Evolutionary conservation across 2,113 vertebrate genomes (phyloP).

Genomic region (Leptobrachium leishanense): DNA sequence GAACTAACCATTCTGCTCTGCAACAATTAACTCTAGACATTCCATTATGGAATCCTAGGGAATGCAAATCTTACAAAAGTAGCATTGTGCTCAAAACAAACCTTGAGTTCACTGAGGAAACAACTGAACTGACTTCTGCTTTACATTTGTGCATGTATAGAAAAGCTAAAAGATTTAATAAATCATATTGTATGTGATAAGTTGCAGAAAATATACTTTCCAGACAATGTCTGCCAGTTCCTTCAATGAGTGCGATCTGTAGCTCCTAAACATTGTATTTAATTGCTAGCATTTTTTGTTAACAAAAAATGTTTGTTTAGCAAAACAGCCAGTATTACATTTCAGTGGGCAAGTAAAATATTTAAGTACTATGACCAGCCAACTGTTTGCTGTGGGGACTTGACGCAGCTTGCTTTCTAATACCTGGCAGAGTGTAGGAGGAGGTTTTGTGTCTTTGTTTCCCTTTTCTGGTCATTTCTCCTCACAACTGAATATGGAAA

Average conservation of each 20-base stretch:
- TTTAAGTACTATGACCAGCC: neutral
- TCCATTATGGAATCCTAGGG: neutral
- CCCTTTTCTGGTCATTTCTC: conserved; percentile 13
- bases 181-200: no score
- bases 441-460: neutral
- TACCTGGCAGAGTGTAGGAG: conserved; percentile 9
- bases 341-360: neutral
- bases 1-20: conserved; percentile 7
- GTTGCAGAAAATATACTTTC: no score
- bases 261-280: neutral
- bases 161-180: neutral
- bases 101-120: neutral
- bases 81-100: neutral
- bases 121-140: neutral
- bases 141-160: neutral
- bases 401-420: neutral
- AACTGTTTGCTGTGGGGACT: neutral
- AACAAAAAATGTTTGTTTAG: neutral
- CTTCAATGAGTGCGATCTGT: neutral
- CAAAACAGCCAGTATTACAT: neutral
- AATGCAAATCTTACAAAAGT: neutral
- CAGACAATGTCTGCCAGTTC: neutral
- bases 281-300: neutral
- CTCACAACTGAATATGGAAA: neutral
- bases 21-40: neutral